Percentiles rank a stretch among this genome's conserved stretches.
Conservation (phyloP, 2,888 invertebrate genomes). For the Chirona hameri region DNA sequence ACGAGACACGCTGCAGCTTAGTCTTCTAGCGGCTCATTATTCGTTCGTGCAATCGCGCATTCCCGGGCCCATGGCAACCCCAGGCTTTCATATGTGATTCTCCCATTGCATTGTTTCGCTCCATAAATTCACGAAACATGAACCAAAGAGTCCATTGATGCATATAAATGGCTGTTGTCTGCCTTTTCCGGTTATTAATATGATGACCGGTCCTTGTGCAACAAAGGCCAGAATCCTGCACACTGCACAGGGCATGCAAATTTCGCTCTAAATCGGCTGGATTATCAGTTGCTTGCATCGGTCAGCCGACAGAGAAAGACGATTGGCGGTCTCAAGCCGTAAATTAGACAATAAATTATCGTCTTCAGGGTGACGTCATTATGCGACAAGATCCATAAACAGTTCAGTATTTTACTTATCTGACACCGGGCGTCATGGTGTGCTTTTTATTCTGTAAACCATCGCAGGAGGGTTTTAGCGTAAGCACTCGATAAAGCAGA, state of each 20-base stretch:
- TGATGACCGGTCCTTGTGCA: background rate
- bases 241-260: background rate
- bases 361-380: background rate
- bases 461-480: conserved; percentile 10
- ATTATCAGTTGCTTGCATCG: background rate
- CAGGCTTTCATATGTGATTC: background rate
- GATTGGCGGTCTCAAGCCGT: background rate
- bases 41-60: no score
- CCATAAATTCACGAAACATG: background rate
- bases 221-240: background rate
- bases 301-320: background rate
- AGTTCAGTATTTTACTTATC: conserved; percentile 22
- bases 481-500: conserved; percentile 13
- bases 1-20: no score
- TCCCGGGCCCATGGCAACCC: no score
- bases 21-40: no score
- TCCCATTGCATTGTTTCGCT: background rate
- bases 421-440: background rate
- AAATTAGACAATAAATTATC: conserved; percentile 9
- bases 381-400: conserved; percentile 2
- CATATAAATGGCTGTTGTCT: background rate
- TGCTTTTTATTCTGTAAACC: conserved; percentile 27
- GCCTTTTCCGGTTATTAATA: background rate
- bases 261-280: background rate
- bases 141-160: background rate